Conservation (phyloP, 2,113 vertebrate species). For the Corythaeola cristata region DNA sequence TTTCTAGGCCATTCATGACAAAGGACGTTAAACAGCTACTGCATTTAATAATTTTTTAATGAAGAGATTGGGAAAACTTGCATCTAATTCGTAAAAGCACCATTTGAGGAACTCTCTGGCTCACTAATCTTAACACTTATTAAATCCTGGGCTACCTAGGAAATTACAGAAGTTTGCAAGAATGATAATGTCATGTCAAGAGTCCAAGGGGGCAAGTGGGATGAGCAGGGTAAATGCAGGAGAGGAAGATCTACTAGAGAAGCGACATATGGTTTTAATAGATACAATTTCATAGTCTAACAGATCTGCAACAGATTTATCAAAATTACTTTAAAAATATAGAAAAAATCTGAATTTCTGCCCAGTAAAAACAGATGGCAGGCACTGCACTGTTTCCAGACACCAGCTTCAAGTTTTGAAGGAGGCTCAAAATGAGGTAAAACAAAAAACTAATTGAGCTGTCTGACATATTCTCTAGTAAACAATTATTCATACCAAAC, state of each 20-base stretch:
- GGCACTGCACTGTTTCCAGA: conserved; percentile 21
- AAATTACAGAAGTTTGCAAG: neutral
- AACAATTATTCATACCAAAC: conserved; percentile 2
- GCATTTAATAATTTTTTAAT: neutral
- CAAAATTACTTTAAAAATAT: conserved; percentile 3
- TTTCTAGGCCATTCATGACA: neutral
- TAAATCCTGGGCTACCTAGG: neutral
- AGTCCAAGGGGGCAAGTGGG: neutral
- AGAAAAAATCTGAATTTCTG: neutral
- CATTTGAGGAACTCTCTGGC: neutral
- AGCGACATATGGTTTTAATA: neutral
- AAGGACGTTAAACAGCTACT: neutral
- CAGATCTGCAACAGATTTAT: conserved; percentile 1
- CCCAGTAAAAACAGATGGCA: conserved; percentile 52
- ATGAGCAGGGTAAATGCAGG: neutral
- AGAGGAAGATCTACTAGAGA: neutral
- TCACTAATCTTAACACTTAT: neutral
- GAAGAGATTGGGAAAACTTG: neutral
- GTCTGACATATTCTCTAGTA: neutral
- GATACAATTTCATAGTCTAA: neutral
- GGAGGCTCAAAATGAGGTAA: conserved; percentile 1
- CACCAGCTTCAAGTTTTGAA: conserved; percentile 20
- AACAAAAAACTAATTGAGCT: conserved; percentile 19
- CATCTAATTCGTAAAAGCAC: neutral
- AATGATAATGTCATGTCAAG: neutral